Evolutionary conservation across 2,113 vertebrate species (phyloP).

Genomic region (Hippopotamus amphibius): DNA sequence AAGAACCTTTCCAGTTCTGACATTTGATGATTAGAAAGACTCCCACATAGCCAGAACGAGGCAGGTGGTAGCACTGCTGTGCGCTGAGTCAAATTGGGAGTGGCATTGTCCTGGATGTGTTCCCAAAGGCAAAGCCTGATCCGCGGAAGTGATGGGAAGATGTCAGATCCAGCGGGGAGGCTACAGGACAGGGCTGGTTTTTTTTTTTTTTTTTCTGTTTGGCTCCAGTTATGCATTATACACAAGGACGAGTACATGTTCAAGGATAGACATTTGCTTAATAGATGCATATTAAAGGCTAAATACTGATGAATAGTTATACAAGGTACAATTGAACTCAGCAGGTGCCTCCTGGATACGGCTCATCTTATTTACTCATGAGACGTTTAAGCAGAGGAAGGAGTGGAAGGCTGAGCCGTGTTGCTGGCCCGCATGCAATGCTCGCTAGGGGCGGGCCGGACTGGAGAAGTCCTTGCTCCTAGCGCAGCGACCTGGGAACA

Average conservation of each 20-base stretch:
- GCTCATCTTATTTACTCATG: neutral
- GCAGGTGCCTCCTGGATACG: neutral
- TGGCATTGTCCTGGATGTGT: neutral
- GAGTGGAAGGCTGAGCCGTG: too few relatives aligned
- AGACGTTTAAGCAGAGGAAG: neutral
- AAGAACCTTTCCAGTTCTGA: neutral
- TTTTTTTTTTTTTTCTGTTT: neutral
- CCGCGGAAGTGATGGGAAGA: neutral
- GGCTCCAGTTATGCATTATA: neutral
- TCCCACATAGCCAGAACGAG: neutral
- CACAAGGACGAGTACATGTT: neutral
- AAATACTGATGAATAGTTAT: neutral
- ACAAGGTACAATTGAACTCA: neutral
- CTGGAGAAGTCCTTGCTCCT: neutral
- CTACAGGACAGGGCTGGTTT: neutral
- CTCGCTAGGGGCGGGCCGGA: neutral
- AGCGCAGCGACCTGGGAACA: neutral
- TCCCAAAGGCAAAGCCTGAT: neutral
- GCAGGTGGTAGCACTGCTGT: neutral
- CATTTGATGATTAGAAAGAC: neutral
- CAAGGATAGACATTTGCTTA: neutral
- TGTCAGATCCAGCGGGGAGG: neutral
- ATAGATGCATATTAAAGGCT: neutral
- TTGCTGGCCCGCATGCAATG: neutral
- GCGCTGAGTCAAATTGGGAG: neutral